Percentiles rank a stretch among this genome's conserved stretches.
These are phyloP conservation scores for Limnephilus marmoratus DNA, from an alignment of 2,888 invertebrate species.

Conservation along the genomic window DNA sequence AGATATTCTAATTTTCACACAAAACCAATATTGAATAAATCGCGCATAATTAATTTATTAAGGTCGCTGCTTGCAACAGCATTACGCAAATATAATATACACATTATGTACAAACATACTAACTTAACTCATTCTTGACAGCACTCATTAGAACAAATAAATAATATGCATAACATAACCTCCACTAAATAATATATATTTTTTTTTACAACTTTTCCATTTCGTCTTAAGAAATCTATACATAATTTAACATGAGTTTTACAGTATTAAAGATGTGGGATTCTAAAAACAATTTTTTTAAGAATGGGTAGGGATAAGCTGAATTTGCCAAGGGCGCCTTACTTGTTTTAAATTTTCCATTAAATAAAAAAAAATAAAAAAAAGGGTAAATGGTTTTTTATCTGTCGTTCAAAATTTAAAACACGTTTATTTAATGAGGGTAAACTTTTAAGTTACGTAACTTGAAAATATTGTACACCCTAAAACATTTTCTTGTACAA, in stretches of 20 bases:
- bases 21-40: neutral
- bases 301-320: neutral
- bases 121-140: neutral
- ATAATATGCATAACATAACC: neutral
- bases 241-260: neutral
- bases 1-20: neutral
- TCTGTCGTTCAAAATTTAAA: too few species aligned
- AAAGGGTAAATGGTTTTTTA: too few species aligned
- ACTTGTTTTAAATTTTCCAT: too few species aligned
- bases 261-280: neutral
- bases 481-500: neutral
- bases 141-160: neutral
- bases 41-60: neutral
- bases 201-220: neutral
- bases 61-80: neutral
- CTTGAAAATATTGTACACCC: neutral
- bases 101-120: neutral
- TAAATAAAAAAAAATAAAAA: too few species aligned
- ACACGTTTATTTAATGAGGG: too few species aligned
- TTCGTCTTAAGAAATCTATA: neutral
- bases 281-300: too few species aligned
- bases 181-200: neutral
- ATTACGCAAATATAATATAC: conserved; percentile 2
- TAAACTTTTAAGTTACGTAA: neutral
- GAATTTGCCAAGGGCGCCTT: neutral